Conservation (phyloP, 1,140 invertebrate genomes). For the Conopomorpha cramerella region DNA sequence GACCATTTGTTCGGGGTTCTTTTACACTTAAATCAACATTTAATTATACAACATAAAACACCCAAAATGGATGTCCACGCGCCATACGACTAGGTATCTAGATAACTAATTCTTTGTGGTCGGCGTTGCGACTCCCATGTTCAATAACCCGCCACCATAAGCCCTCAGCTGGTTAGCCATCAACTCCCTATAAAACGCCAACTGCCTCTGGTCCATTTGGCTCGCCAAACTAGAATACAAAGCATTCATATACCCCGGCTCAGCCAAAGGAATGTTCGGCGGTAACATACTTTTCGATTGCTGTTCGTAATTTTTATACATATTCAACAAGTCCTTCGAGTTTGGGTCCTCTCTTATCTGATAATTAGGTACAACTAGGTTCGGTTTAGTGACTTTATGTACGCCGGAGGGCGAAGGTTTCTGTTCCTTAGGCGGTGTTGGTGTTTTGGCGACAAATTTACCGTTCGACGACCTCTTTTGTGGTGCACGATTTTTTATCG, state of each 20-base stretch:
- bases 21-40: neutral
- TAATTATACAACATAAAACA: neutral
- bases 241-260: constrained; percentile 45
- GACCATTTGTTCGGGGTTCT: neutral
- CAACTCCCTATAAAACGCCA: constrained; percentile 32
- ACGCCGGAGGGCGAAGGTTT: constrained; percentile 11
- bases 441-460: constrained; percentile 43
- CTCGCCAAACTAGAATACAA: constrained; percentile 34
- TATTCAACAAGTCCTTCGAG: constrained; percentile 14
- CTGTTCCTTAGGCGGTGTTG: constrained; percentile 27
- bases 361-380: constrained; percentile 33
- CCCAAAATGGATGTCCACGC: neutral
- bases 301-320: constrained; percentile 21
- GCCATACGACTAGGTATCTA: neutral
- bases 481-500: constrained; percentile 20
- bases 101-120: constrained; percentile 38
- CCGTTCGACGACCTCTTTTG: constrained; percentile 47
- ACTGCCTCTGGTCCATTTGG: constrained; percentile 30
- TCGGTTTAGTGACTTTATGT: constrained; percentile 13
- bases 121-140: constrained; percentile 22
- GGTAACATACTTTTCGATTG: constrained; percentile 17
- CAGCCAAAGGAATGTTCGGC: constrained; percentile 20
- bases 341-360: constrained; percentile 22
- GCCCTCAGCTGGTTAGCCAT: constrained; percentile 29
- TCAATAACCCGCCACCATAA: constrained; percentile 25